Percentiles rank a stretch among this genome's conserved stretches.
Conservation (phyloP, 2,113 vertebrate species). For the Spizaetus ornatus region DNA sequence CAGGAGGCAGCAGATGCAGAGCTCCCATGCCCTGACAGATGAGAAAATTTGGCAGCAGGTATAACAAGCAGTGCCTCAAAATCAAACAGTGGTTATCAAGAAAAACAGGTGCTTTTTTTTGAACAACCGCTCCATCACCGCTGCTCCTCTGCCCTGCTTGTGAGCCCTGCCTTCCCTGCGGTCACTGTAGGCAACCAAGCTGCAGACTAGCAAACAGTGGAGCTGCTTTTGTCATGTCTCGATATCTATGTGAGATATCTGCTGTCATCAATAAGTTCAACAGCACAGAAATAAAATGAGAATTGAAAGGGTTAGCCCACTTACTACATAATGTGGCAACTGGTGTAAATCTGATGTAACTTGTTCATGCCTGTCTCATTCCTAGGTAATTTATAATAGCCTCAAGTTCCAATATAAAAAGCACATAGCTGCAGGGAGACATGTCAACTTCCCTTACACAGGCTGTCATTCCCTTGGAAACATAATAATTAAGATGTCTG, state of each 20-base stretch:
- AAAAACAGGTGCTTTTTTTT: not conserved
- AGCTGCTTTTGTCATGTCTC: not conserved
- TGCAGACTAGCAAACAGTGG: not conserved
- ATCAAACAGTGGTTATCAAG: conserved; percentile 36
- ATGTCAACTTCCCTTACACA: conserved; percentile 67
- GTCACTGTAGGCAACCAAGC: not conserved
- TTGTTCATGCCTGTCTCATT: conserved; percentile 15
- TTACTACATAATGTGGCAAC: not conserved
- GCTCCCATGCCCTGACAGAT: not conserved
- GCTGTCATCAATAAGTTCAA: not conserved
- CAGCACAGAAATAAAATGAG: not conserved
- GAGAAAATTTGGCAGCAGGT: conserved; percentile 14
- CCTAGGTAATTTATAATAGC: conserved; percentile 66
- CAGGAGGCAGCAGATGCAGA: conserved; percentile 46
- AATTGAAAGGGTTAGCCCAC: conserved; percentile 12
- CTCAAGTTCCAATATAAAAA: conserved; percentile 69
- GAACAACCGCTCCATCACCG: not conserved
- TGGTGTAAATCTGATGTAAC: conserved; percentile 26
- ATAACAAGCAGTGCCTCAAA: not conserved
- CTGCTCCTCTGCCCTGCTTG: not conserved
- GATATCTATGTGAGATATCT: not conserved
- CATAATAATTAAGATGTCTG: conserved; percentile 79
- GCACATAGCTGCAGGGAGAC: conserved; percentile 69
- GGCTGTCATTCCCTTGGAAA: conserved; percentile 75
- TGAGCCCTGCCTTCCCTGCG: not conserved